Evolutionary conservation across 2,797 vertebrate genomes (phyloP), one percentile per base, ranked within the genome.

Genomic region (Lagodon rhomboides): DNA sequence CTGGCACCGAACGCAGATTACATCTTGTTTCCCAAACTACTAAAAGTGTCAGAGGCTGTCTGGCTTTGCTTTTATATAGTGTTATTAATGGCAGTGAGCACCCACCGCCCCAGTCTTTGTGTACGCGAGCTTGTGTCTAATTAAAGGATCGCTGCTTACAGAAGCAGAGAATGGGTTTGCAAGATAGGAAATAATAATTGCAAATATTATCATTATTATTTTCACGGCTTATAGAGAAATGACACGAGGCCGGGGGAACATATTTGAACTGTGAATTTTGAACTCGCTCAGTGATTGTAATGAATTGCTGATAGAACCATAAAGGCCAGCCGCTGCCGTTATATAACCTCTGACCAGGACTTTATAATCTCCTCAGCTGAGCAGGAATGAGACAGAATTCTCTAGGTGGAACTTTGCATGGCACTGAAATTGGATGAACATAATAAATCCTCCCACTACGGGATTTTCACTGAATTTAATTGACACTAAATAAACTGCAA

Each of bases 21-120:
- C 91, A 95, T 95, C 95, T 95, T 94, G 94, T 95, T 96, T 95
- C 92, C 90, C 91, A 88, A 93, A 94, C 93, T 95, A 95, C 93
- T 95, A 94, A 96, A 96, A 95, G 93, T 96, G 95, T 95, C 95
- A 95, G 90, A 87, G 90, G 90, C 92, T 91, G 92, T 95, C 94
- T 93, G 92, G 89, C 91, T 90, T 90, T 94, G 93, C 94, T 95
- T 95, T 96, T 95, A 96, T 95, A 94, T 92, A 87, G 85, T 83
- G 93, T 96, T 96, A 96, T 95, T 95, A 95, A 96, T 90, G 93
- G 90, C 91, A 90, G 85, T 59, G 86, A 92, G 91, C 91, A 82
- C 86, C 85, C 87, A 78, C 85, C 69, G 85, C 90, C 93, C 90
- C 83, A 64, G 86, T 85, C 87, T 84, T 73, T 91, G 89, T 85